Evolutionary conservation across 2,797 vertebrate species (phyloP).

Genomic region (Platyrinchus mystaceus): DNA sequence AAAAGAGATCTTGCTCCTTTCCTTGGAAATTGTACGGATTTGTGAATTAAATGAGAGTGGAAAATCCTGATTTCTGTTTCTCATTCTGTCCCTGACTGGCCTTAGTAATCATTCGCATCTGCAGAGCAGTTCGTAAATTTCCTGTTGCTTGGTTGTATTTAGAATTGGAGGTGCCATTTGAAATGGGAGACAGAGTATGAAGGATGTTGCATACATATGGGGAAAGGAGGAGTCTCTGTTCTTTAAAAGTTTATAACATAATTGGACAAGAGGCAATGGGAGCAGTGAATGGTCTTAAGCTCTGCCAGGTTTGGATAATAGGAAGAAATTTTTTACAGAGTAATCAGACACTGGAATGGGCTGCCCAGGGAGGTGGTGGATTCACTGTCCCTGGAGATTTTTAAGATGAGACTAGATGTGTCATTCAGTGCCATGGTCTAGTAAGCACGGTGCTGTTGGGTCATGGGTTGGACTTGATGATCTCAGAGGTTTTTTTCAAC

Average conservation of each 20-base stretch:
- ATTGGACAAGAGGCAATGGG: not conserved
- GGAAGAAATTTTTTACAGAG: no score
- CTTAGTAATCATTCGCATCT: conserved; percentile 44
- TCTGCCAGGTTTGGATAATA: no score
- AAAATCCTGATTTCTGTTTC: conserved; percentile 48
- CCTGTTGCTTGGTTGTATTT: conserved; percentile 3
- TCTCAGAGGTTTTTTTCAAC: no score
- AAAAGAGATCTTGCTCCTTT: not conserved
- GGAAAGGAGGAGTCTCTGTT: not conserved
- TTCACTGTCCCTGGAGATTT: no score
- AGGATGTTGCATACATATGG: not conserved
- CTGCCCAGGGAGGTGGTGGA: no score
- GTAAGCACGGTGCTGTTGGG: no score
- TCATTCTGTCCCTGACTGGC: conserved; percentile 2
- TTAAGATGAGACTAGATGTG: no score
- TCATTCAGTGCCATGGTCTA: no score
- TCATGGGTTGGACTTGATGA: no score
- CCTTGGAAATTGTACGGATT: not conserved
- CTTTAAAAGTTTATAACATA: not conserved
- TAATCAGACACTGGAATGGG: no score
- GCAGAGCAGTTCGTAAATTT: conserved; percentile 28
- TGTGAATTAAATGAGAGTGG: not conserved
- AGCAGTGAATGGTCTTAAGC: not conserved
- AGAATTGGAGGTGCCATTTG: conserved; percentile 14
- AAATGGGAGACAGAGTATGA: not conserved